These are phyloP conservation scores for Piscicola geometra DNA, from an alignment of 2,888 invertebrate species.

Conservation along the genomic window DNA sequence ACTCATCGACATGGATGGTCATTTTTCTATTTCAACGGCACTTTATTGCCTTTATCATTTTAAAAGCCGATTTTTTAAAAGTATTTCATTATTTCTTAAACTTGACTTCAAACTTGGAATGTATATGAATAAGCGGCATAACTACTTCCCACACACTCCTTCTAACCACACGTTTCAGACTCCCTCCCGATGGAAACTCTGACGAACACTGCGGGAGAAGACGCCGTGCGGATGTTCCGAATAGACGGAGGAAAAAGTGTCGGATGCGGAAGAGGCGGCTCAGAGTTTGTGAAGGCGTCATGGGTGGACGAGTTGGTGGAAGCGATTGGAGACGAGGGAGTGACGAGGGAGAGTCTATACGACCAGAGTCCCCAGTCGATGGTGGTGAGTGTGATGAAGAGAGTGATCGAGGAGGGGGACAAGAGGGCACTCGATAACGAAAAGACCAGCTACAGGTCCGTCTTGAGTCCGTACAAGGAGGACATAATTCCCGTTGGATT, in stretches of 20 bases:
- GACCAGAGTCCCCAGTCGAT: background rate
- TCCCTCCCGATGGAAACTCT: background rate
- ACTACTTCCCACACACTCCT: too few species aligned
- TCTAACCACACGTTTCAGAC: background rate
- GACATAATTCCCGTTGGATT: conserved; percentile 54
- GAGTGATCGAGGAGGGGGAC: background rate
- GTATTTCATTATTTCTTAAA: too few species aligned
- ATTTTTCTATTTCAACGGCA: background rate
- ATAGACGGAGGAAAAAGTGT: background rate
- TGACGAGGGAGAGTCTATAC: background rate
- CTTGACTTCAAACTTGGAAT: too few species aligned
- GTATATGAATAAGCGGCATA: too few species aligned
- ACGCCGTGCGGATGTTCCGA: conserved; percentile 8
- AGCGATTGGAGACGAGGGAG: background rate
- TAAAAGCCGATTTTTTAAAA: too few species aligned
- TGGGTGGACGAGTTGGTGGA: background rate
- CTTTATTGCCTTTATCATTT: background rate
- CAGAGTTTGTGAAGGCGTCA: background rate
- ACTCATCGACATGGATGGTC: background rate
- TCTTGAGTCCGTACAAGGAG: conserved; percentile 41
- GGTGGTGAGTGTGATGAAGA: background rate
- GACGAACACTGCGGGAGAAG: conserved; percentile 2
- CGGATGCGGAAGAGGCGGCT: background rate
- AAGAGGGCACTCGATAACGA: background rate
- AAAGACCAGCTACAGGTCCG: background rate